Evolutionary conservation across 2,888 invertebrate species (phyloP).

Genomic region (Ischnus inquisitorius): DNA sequence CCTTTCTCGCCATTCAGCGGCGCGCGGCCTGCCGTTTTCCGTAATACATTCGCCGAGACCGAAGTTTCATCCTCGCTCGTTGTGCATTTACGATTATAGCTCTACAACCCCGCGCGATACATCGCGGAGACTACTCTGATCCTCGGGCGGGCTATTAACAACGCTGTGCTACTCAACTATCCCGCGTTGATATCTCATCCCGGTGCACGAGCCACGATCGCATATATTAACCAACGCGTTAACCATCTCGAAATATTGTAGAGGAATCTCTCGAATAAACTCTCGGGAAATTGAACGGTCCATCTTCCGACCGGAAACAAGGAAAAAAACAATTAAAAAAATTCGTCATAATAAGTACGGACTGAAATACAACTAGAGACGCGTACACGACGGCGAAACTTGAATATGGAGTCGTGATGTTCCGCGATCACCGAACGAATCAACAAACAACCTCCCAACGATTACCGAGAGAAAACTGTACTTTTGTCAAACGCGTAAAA

Average conservation of each 20-base stretch:
- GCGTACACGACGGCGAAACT: too few species aligned
- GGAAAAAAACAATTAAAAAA: too few species aligned
- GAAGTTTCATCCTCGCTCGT: slow-evolving; percentile 65
- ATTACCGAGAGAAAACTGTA: too few species aligned
- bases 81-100: slow-evolving; percentile 76
- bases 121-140: slow-evolving; percentile 42
- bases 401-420: too few species aligned
- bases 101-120: slow-evolving; percentile 38
- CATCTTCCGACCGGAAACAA: too few species aligned
- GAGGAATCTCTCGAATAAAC: not conserved
- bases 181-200: slow-evolving; percentile 46
- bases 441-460: too few species aligned
- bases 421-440: too few species aligned
- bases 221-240: slow-evolving; percentile 5
- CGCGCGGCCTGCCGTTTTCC: not conserved
- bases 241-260: not conserved
- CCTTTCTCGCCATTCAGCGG: slow-evolving; percentile 9
- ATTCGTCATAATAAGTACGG: too few species aligned
- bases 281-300: not conserved
- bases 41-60: slow-evolving; percentile 5
- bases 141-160: slow-evolving; percentile 53
- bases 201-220: slow-evolving; percentile 14
- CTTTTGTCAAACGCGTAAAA: too few species aligned
- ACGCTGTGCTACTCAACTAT: slow-evolving; percentile 44
- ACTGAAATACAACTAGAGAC: too few species aligned